Evolutionary conservation across 2,888 invertebrate genomes (phyloP), one percentile per base, ranked within the genome.

Genomic region (Yponomeuta malinellus): DNA sequence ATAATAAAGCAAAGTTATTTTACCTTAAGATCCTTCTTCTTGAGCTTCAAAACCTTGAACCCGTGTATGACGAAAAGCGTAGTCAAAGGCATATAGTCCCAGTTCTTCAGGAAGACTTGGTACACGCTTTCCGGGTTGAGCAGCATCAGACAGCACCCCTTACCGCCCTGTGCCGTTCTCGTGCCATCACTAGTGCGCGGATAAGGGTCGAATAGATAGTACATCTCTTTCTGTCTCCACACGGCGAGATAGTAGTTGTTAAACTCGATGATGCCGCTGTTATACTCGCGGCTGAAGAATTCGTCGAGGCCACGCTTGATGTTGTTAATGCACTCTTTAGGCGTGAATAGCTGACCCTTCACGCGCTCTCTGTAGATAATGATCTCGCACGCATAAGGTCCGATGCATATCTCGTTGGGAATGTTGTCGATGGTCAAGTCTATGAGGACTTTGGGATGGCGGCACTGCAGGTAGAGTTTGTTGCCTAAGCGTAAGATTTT

Each of bases 131-230:
- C 93, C 0, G 94, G 78, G 72, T 92, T 93, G 0, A 93, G 79
- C 72, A 95, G 91, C 93, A 95, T 94, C 71, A 94, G 89, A n/a
- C 95, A 90, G 75, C 94, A 94, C 1, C 94, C 94, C 68, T 89
- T 86, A 0, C 95, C 95, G 0, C 93, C 91, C 71, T 93, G 91
- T 72, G 92, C 81, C 0, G 93, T 87, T 43, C 93, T 86, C 72
- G 84, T 75, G 0, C 94, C 95, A 68, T 94, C 93, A 10, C 81
- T 86, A 12, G 94, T 93, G 2, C 95, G 89, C 5, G 94, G 92
- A 75, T 95, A 95, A 0, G 95, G 94, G 83, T 95, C 95, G 73
- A 95, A 95, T 37, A 93, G 85, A 77, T 94, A 95, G 78, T 84
- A 94, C 89, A 94, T 93, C 64, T 94, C 93, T 52, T 92, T 89